Evolutionary conservation across 2,797 vertebrate genomes (phyloP).

Genomic region (Sebastes trivittatus): DNA sequence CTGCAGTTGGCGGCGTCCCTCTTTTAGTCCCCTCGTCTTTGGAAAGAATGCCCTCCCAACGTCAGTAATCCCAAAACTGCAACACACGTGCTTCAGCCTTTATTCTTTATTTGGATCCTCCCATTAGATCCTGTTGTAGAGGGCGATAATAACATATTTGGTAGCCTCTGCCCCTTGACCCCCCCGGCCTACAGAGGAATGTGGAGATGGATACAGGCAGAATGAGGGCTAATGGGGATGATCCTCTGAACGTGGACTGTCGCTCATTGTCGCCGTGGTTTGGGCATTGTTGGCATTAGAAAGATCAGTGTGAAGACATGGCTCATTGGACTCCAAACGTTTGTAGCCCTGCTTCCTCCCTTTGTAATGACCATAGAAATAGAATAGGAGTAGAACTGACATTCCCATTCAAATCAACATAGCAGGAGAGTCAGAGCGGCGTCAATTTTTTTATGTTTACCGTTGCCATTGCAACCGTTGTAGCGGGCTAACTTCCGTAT

Average conservation of each 20-base stretch:
- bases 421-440: too few species aligned
- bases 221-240: conserved; percentile 55
- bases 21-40: conserved; percentile 39
- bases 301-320: conserved; percentile 48
- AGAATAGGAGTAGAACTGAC: too few species aligned
- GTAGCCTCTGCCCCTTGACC: conserved; percentile 34
- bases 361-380: conserved; percentile 14
- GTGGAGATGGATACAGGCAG: conserved; percentile 44
- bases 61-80: conserved; percentile 43
- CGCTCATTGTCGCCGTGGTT: conserved; percentile 53
- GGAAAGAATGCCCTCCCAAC: conserved; percentile 53
- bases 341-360: conserved; percentile 21
- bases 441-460: too few species aligned
- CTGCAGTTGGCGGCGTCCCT: conserved; percentile 33
- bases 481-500: accelerated
- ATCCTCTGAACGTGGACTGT: conserved; percentile 49
- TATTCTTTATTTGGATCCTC: conserved; percentile 48
- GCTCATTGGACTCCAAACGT: conserved; percentile 40
- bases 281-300: conserved; percentile 39
- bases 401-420: too few species aligned
- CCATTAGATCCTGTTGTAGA: conserved; percentile 26
- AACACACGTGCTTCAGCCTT: conserved; percentile 15
- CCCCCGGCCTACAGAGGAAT: conserved; percentile 41
- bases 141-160: conserved; percentile 43
- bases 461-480: too few species aligned